Percentiles rank a stretch among this genome's conserved stretches.
These are phyloP conservation scores for Holothuria glaberrima DNA, from an alignment of 35 echinoderm and acorn worm species.

Conservation along the genomic window DNA sequence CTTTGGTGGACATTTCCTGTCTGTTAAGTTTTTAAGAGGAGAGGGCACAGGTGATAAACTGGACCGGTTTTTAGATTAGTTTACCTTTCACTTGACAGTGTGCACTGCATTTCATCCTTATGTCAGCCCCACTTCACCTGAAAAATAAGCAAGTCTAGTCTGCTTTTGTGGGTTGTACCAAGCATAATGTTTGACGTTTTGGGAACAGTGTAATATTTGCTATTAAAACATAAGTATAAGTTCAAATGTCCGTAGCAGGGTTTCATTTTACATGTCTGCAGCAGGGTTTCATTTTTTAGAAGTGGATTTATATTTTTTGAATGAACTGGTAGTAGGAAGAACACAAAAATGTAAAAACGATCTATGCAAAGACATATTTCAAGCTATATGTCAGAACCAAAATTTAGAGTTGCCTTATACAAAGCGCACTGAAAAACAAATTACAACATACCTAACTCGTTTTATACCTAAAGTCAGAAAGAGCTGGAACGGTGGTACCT, in stretches of 20 bases:
- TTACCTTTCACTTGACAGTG: not conserved
- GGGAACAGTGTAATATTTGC: not conserved
- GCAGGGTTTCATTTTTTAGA: constrained; percentile 6
- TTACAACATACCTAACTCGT: not conserved
- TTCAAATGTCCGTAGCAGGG: not conserved
- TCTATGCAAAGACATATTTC: not conserved
- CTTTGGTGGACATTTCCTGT: not conserved
- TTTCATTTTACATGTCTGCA: not conserved
- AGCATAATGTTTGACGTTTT: too few species aligned
- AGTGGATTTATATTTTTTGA: constrained; percentile 2
- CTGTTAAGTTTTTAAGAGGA: not conserved
- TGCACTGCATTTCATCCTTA: not conserved
- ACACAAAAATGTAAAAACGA: constrained; percentile 18
- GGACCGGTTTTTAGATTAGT: not conserved
- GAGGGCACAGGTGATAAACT: constrained; percentile 4
- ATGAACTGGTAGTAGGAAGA: not conserved
- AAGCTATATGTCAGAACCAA: not conserved
- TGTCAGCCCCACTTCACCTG: too few species aligned
- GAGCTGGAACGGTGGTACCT: not conserved
- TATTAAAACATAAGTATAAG: not conserved
- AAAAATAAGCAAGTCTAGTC: too few species aligned
- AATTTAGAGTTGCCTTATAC: not conserved
- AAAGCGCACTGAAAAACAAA: not conserved
- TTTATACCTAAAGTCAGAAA: not conserved
- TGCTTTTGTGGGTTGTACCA: too few species aligned